Percentiles rank a stretch among this genome's conserved stretches.
These are phyloP conservation scores for Euspilapteryx auroguttella DNA, from an alignment of 2,888 invertebrate species.

Conservation along the genomic window DNA sequence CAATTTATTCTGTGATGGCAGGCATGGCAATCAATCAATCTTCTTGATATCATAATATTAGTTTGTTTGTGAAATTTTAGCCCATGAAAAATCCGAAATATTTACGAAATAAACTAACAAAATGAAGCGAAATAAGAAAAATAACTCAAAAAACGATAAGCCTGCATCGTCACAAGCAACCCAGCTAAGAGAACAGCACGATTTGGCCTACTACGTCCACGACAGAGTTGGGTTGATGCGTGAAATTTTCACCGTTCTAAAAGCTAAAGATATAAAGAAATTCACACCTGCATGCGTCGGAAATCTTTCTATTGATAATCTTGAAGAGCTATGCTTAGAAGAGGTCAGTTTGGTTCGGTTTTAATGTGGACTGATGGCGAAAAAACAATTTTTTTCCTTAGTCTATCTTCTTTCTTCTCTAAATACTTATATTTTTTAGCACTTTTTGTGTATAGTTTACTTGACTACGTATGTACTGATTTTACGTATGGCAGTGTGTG, in stretches of 20 bases:
- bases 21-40: too few species aligned
- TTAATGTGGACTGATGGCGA: background rate
- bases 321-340: conserved; percentile 63
- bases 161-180: background rate
- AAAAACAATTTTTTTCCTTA: too few species aligned
- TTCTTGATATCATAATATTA: too few species aligned
- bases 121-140: background rate
- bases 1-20: too few species aligned
- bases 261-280: conserved; percentile 55
- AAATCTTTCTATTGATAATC: conserved; percentile 42
- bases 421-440: too few species aligned
- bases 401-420: too few species aligned
- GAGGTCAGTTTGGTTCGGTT: conserved; percentile 31
- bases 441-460: too few species aligned
- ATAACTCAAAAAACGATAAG: background rate
- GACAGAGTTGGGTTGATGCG: conserved; percentile 63
- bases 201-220: conserved; percentile 59
- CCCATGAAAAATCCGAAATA: background rate
- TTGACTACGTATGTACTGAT: too few species aligned
- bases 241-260: conserved; percentile 60
- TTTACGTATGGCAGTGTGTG: too few species aligned
- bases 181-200: conserved; percentile 29
- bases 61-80: background rate
- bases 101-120: too few species aligned
- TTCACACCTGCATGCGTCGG: conserved; percentile 57